Evolutionary conservation across 2,113 vertebrate species (phyloP).

Genomic region (Solea senegalensis): DNA sequence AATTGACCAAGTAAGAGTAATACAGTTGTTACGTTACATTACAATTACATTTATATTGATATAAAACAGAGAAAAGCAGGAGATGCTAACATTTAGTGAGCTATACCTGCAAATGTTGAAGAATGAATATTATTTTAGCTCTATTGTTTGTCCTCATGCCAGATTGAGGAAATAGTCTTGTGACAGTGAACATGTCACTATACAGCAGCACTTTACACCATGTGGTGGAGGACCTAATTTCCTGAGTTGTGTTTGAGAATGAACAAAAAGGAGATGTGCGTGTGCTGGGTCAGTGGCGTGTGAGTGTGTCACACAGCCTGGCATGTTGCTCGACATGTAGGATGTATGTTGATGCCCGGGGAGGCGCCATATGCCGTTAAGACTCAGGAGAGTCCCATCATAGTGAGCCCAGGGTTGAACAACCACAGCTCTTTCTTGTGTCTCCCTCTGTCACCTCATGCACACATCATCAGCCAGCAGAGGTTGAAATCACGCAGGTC

Average conservation of each 20-base stretch:
- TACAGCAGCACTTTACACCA: not conserved
- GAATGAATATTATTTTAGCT: not conserved
- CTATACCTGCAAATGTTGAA: not conserved
- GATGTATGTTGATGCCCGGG: constrained; percentile 69
- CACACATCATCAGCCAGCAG: constrained; percentile 38
- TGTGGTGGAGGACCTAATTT: not conserved
- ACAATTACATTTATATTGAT: too few relatives aligned
- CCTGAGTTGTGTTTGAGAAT: constrained; percentile 1
- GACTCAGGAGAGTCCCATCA: constrained; percentile 64
- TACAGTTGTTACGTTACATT: too few relatives aligned
- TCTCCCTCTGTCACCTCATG: constrained; percentile 47
- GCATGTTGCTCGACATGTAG: constrained; percentile 63
- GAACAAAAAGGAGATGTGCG: constrained; percentile 12
- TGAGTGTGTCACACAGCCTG: constrained; percentile 38
- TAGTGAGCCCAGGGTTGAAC: constrained; percentile 40
- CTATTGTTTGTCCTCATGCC: not conserved
- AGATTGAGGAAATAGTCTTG: too few relatives aligned
- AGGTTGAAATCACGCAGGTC: constrained; percentile 39
- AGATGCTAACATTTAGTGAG: not conserved
- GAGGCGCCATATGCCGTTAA: constrained; percentile 79
- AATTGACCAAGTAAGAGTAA: not conserved
- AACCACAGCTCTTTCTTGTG: constrained; percentile 43
- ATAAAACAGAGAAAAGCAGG: too few relatives aligned
- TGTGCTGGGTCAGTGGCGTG: constrained; percentile 20
- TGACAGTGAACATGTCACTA: not conserved